Percentiles rank a stretch among this genome's conserved stretches.
Evolutionary conservation across 2,888 invertebrate species (phyloP).

Genomic region (Agrilus biguttatus): DNA sequence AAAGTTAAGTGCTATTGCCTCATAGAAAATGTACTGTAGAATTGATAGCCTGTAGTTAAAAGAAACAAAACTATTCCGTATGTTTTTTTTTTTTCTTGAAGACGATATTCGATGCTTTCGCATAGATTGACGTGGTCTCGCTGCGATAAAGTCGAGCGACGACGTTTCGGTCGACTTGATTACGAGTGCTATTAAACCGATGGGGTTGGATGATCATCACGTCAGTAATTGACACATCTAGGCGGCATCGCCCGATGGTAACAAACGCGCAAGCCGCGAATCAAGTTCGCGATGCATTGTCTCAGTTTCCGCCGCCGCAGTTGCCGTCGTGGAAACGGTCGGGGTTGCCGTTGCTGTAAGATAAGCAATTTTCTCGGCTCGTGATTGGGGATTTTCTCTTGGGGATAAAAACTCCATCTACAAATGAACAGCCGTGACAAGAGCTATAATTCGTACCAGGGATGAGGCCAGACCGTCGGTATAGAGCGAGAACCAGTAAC

Average conservation of each 20-base stretch:
- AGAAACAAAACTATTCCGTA: too few relatives aligned
- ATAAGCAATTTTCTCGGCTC: conserved; percentile 54
- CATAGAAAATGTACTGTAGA: too few relatives aligned
- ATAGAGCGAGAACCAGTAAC: too few relatives aligned
- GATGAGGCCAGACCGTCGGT: conserved; percentile 21
- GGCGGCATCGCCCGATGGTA: conserved; percentile 3
- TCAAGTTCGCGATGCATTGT: conserved; percentile 18
- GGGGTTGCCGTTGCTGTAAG: conserved; percentile 26
- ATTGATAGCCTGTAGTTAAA: too few relatives aligned
- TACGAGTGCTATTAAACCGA: conserved; percentile 23
- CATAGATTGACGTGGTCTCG: too few relatives aligned
- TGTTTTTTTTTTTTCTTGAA: too few relatives aligned
- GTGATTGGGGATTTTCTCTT: conserved; percentile 50
- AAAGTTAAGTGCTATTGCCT: too few relatives aligned
- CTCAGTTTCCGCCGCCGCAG: conserved; percentile 11
- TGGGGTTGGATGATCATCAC: conserved; percentile 16
- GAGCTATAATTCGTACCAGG: conserved; percentile 49
- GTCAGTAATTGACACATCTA: conserved; percentile 25
- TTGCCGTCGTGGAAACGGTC: conserved; percentile 8
- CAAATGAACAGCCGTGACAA: conserved; percentile 58
- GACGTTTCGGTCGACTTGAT: conserved; percentile 11
- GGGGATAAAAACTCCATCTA: conserved; percentile 56
- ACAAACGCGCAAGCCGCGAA: conserved; percentile 12
- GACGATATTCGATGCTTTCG: too few relatives aligned
- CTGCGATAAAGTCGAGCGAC: too few relatives aligned